Percentiles rank a stretch among this genome's conserved stretches.
phyloP scores from a whole-genome alignment of 1,140 invertebrate species.

The Pinna nobilis region DNA sequence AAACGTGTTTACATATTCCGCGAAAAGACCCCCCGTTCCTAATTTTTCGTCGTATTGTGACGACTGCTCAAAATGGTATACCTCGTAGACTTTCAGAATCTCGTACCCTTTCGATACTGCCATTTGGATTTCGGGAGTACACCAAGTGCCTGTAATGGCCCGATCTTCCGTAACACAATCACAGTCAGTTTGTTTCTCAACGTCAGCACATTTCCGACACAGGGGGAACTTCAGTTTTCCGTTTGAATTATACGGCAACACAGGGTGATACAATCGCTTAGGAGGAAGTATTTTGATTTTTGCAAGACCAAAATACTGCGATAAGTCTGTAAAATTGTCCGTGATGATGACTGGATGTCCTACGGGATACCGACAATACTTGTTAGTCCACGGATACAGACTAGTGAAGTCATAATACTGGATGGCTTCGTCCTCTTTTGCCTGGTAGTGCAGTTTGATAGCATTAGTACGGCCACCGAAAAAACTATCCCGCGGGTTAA shows the following conservation, averaged over 20 bases:
- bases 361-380: constrained; percentile 22
- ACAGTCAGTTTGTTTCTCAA: constrained; percentile 17
- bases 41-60: neutral
- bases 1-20: constrained; percentile 50
- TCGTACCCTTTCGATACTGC: constrained; percentile 69
- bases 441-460: constrained; percentile 30
- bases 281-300: constrained; percentile 28
- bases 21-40: constrained; percentile 38
- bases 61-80: constrained; percentile 61
- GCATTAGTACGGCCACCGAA: constrained; percentile 39
- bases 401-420: constrained; percentile 42
- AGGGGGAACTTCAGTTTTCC: constrained; percentile 38
- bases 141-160: constrained; percentile 70
- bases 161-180: constrained; percentile 47
- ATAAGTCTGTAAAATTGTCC: constrained; percentile 3
- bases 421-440: constrained; percentile 26
- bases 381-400: constrained; percentile 23
- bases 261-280: constrained; percentile 26
- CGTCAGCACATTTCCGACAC: constrained; percentile 34
- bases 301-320: constrained; percentile 23
- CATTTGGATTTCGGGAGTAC: constrained; percentile 68
- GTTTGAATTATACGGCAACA: constrained; percentile 27
- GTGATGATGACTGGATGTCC: constrained; percentile 32
- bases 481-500: constrained; percentile 32
- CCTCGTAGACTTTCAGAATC: constrained; percentile 69